Evolutionary conservation across 2,888 invertebrate species (phyloP).

Genomic region (Drosophila pseudotalamancana): DNA sequence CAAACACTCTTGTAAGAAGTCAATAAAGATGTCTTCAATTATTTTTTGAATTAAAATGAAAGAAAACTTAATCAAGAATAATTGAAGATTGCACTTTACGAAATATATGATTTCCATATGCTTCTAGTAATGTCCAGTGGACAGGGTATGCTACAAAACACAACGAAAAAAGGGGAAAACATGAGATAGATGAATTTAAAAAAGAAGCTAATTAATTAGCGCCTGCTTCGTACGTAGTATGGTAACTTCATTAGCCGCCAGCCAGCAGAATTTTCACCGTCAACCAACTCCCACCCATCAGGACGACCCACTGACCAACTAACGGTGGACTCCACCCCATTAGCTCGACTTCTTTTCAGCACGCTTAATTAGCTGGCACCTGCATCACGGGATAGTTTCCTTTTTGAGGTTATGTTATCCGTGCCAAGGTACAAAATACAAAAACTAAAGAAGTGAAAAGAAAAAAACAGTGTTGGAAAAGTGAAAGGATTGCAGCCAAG

Average conservation of each 20-base stretch:
- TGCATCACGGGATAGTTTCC: conserved; percentile 41
- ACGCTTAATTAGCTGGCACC: conserved; percentile 58
- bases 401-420: conserved; percentile 48
- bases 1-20: too few species aligned
- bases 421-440: conserved; percentile 7
- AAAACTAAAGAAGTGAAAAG: background rate
- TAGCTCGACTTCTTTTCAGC: conserved; percentile 34
- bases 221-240: conserved; percentile 28
- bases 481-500: conserved; percentile 11
- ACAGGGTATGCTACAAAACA: too few species aligned
- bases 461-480: background rate
- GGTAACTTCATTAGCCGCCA: conserved; percentile 56
- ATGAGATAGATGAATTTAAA: conserved; percentile 7
- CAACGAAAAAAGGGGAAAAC: background rate
- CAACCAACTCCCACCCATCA: conserved; percentile 11
- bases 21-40: too few species aligned
- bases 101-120: too few species aligned
- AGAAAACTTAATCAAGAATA: too few species aligned
- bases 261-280: conserved; percentile 16
- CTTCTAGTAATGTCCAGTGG: too few species aligned
- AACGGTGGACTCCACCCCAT: conserved; percentile 6
- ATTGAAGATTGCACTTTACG: too few species aligned
- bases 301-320: background rate
- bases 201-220: conserved; percentile 56
- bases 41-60: too few species aligned